These are phyloP conservation scores for Harpagus bidentatus DNA, from an alignment of 2,113 vertebrate species.

Conservation along the genomic window DNA sequence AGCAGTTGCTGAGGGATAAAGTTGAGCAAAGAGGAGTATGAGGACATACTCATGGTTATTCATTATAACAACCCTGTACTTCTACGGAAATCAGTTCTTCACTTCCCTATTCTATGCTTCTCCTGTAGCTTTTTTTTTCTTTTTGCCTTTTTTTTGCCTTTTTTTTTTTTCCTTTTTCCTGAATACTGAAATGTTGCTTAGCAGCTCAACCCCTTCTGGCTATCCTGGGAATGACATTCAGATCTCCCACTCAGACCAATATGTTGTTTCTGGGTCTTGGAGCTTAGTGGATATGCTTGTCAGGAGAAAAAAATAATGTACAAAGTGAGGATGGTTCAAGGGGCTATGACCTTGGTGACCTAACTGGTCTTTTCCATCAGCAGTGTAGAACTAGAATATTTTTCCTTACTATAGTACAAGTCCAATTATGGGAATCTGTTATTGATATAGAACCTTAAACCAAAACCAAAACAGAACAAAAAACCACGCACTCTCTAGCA, in stretches of 20 bases:
- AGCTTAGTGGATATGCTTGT: neutral
- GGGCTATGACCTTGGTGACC: neutral
- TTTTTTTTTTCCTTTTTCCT: no score
- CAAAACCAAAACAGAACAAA: neutral
- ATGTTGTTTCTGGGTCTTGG: neutral
- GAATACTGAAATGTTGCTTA: neutral
- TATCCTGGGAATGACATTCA: neutral
- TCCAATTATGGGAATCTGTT: neutral
- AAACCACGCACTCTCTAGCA: neutral
- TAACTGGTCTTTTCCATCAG: neutral
- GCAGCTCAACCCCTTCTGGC: neutral
- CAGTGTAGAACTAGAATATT: neutral
- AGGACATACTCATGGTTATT: neutral
- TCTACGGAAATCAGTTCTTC: neutral
- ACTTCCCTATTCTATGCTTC: neutral
- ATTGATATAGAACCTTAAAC: neutral
- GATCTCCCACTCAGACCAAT: neutral
- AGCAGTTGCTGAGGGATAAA: neutral
- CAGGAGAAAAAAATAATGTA: neutral
- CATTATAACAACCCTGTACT: neutral
- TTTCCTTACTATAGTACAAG: neutral
- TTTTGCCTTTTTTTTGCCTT: accelerated
- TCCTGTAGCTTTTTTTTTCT: no score
- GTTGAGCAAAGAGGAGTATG: neutral
- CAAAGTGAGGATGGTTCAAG: neutral